Evolutionary conservation across 2,888 invertebrate species (phyloP).

Genomic region (Cheilosia vernalis): DNA sequence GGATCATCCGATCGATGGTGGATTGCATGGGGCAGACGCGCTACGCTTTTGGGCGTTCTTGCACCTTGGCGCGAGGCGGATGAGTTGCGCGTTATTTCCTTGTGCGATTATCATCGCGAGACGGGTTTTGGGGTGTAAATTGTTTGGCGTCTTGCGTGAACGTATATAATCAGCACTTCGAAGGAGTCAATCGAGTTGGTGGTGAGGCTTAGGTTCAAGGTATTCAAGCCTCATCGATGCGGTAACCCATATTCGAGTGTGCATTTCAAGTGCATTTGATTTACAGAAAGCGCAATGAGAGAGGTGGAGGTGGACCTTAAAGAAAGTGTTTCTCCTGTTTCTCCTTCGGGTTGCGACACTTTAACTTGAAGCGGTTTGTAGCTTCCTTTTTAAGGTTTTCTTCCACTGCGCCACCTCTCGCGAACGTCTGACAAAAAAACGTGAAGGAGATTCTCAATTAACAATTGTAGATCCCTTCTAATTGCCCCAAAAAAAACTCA

Average conservation of each 20-base stretch:
- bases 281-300: no score
- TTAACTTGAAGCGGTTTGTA: no score
- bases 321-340: no score
- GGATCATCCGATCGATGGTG: slow-evolving; percentile 64
- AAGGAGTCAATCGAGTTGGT: slow-evolving; percentile 10
- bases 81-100: slow-evolving; percentile 61
- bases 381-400: no score
- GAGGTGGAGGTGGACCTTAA: no score
- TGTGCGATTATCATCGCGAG: slow-evolving; percentile 61
- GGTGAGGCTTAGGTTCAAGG: slow-evolving; percentile 30
- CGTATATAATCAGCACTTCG: slow-evolving; percentile 40
- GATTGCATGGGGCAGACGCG: slow-evolving; percentile 32
- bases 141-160: slow-evolving; percentile 31
- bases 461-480: no score
- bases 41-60: slow-evolving; percentile 38
- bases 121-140: slow-evolving; percentile 61
- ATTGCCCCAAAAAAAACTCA: no score
- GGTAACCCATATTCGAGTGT: slow-evolving; percentile 37
- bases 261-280: background rate
- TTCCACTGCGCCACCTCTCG: no score
- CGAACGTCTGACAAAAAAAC: no score
- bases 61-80: slow-evolving; percentile 34
- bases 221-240: slow-evolving; percentile 33
- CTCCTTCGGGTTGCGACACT: no score
- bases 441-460: no score